phyloP scores from a whole-genome alignment of 2,797 vertebrate species.

The Oceanodroma leucorhoa region DNA sequence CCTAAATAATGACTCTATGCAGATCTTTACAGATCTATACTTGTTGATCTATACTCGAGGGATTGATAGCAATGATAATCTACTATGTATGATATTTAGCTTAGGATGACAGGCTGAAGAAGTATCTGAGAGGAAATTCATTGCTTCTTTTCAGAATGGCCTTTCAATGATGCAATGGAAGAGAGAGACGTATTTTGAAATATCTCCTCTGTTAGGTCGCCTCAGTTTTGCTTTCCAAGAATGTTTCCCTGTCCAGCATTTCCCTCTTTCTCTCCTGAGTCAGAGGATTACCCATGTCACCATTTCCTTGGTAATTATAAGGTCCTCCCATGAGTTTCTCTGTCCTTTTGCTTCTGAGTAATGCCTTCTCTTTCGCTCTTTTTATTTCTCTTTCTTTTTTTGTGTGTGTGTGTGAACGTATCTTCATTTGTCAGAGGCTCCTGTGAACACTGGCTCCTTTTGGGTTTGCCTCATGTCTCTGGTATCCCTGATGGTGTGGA shows the following conservation, averaged over 20 bases:
- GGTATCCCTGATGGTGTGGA: neutral
- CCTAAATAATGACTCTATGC: neutral
- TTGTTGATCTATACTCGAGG: neutral
- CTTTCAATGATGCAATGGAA: neutral
- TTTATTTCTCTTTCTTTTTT: too few relatives aligned
- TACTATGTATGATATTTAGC: neutral
- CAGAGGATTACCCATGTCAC: neutral
- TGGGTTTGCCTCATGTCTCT: neutral
- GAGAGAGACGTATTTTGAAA: neutral
- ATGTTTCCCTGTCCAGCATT: neutral
- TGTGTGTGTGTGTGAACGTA: neutral
- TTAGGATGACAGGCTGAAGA: neutral
- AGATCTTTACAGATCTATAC: neutral
- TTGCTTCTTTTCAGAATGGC: neutral
- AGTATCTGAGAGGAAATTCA: neutral
- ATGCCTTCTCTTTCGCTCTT: neutral
- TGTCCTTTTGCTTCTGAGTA: neutral
- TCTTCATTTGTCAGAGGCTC: neutral
- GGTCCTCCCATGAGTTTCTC: neutral
- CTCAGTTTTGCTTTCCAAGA: conserved; percentile 25
- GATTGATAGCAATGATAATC: neutral
- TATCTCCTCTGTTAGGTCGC: neutral
- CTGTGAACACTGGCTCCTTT: neutral
- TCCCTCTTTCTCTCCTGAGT: neutral
- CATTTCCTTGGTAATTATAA: neutral